Evolutionary conservation across 2,888 invertebrate species (phyloP).

Genomic region (Mesorhabditis belari): DNA sequence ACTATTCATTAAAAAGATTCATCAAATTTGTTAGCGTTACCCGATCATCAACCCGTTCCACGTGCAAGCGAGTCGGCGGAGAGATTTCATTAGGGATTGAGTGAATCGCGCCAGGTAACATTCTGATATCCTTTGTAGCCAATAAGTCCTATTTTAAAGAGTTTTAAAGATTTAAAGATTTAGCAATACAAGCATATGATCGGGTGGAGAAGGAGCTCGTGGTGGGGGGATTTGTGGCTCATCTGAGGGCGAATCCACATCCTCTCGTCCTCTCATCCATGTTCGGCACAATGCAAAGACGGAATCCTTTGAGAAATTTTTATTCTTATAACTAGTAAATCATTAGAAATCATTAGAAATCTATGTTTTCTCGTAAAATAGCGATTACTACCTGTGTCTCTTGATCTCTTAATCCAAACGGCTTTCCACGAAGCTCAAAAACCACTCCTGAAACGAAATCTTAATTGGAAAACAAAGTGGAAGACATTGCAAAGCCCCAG

Average conservation of each 20-base stretch:
- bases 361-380: slow-evolving; percentile 1
- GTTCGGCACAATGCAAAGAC: slow-evolving; percentile 42
- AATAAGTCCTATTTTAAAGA: too few species aligned
- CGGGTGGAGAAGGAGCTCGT: slow-evolving; percentile 5
- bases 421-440: slow-evolving; percentile 49
- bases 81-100: background rate
- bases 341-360: background rate
- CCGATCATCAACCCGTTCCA: too few species aligned
- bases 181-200: too few species aligned
- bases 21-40: too few species aligned
- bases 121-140: too few species aligned
- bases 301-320: slow-evolving; percentile 12
- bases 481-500: too few species aligned
- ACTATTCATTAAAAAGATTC: too few species aligned
- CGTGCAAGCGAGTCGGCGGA: too few species aligned
- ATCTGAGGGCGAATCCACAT: slow-evolving; percentile 15
- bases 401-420: slow-evolving; percentile 24
- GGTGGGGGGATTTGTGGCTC: slow-evolving; percentile 9
- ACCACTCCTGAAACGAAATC: slow-evolving; percentile 28
- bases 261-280: slow-evolving; percentile 43
- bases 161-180: too few species aligned
- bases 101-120: background rate
- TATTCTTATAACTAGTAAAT: background rate
- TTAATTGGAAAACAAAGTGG: slow-evolving; percentile 7
- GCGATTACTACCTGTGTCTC: slow-evolving; percentile 23